phyloP scores from a whole-genome alignment of 2,888 invertebrate genomes.

The Rhyacophila evoluta region DNA sequence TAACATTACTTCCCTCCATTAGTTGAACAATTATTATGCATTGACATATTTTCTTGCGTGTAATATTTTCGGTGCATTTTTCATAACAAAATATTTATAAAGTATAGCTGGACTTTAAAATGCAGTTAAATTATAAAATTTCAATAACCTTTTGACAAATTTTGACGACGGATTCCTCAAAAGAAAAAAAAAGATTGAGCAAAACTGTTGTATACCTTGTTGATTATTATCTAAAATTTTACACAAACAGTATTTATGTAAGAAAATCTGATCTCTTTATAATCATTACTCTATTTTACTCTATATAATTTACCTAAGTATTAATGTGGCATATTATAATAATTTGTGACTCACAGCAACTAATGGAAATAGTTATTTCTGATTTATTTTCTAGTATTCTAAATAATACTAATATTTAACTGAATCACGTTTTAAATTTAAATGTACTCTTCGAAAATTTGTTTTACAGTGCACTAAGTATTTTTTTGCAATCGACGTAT shows the following conservation, averaged over 20 bases:
- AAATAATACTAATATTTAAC: slow-evolving; percentile 9
- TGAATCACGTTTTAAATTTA: background rate
- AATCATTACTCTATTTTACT: background rate
- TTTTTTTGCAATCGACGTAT: background rate
- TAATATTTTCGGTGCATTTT: too few relatives aligned
- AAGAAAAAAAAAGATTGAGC: background rate
- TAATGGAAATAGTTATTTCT: slow-evolving; percentile 22
- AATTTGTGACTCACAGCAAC: slow-evolving; percentile 38
- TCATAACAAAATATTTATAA: too few relatives aligned
- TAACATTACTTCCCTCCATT: too few relatives aligned
- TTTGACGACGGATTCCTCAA: background rate
- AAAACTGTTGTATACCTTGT: slow-evolving; percentile 12
- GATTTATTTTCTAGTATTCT: background rate
- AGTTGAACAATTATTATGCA: too few relatives aligned
- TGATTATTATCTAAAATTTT: slow-evolving; percentile 11
- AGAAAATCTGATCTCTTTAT: slow-evolving; percentile 31
- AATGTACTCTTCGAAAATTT: background rate
- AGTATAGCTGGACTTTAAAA: too few relatives aligned
- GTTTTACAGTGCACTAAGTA: background rate
- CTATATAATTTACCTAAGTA: slow-evolving; percentile 10
- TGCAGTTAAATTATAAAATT: background rate
- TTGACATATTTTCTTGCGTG: too few relatives aligned
- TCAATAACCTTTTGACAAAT: background rate
- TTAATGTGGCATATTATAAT: slow-evolving; percentile 20
- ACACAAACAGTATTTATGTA: slow-evolving; percentile 33